Evolutionary conservation across 1,140 invertebrate genomes (phyloP).

Genomic region (Charaxes varanes): DNA sequence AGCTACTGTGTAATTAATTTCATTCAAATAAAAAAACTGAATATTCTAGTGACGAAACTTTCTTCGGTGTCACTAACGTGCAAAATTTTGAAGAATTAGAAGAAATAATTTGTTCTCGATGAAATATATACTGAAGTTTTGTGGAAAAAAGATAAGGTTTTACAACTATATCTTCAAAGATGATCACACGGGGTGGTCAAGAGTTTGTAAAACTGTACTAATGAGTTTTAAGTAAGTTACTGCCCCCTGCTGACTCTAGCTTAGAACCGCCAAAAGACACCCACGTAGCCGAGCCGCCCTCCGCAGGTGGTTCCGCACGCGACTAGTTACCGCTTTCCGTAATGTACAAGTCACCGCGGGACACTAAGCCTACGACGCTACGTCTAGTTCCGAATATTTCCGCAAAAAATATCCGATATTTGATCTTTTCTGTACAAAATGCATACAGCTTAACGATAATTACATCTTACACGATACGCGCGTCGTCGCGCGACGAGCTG

Average conservation of each 20-base stretch:
- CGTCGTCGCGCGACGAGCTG: constrained; percentile 12
- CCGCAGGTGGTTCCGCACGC: not conserved
- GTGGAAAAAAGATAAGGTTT: no score
- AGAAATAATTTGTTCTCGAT: no score
- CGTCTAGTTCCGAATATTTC: constrained; percentile 28
- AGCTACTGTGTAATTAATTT: no score
- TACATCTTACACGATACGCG: constrained; percentile 31
- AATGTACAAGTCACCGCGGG: constrained; percentile 32
- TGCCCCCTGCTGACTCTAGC: not conserved
- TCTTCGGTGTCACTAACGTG: no score
- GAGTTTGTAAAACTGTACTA: no score
- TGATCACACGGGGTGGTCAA: no score
- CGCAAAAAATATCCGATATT: constrained; percentile 61
- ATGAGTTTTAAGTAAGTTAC: no score
- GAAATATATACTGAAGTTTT: no score
- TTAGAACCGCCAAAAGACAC: not conserved
- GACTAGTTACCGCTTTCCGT: constrained; percentile 2
- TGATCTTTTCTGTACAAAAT: constrained; percentile 59
- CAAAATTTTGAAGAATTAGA: no score
- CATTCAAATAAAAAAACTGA: no score
- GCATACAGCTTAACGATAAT: constrained; percentile 36
- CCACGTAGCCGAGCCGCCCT: not conserved
- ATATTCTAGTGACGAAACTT: no score
- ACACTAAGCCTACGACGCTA: constrained; percentile 52
- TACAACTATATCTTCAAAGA: no score